These are phyloP conservation scores for Nowickia ferox DNA, from an alignment of 2,888 invertebrate species.

Conservation along the genomic window DNA sequence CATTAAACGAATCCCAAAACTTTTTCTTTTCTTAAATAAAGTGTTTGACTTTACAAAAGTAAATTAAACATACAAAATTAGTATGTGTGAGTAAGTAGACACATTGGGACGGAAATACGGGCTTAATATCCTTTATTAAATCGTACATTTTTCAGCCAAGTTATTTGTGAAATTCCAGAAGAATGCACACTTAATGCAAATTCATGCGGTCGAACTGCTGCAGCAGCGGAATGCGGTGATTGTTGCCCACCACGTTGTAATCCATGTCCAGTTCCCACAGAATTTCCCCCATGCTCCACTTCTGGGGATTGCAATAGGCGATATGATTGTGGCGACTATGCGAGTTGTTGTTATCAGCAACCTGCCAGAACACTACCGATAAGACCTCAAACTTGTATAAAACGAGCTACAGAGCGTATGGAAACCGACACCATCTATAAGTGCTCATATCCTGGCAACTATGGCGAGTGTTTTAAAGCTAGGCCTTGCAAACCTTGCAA, in stretches of 20 bases:
- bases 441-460: conserved; percentile 86
- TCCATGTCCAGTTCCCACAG: conserved; percentile 76
- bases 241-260: conserved; percentile 71
- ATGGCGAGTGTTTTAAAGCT: conserved; percentile 82
- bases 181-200: conserved; percentile 60
- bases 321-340: conserved; percentile 78
- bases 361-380: conserved; percentile 79
- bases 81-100: conserved; percentile 74
- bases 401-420: conserved; percentile 85
- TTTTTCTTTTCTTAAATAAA: neutral
- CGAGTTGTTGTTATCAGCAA: conserved; percentile 81
- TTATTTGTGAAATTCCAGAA: conserved; percentile 72
- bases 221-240: conserved; percentile 61
- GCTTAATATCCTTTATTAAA: neutral
- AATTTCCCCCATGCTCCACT: conserved; percentile 76
- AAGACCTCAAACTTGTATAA: conserved; percentile 81
- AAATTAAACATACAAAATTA: conserved; percentile 35
- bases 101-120: neutral
- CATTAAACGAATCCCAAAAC: neutral
- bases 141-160: conserved; percentile 51
- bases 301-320: conserved; percentile 73
- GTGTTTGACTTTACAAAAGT: neutral
- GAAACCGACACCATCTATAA: conserved; percentile 87
- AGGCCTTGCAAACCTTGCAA: conserved; percentile 83
- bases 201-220: conserved; percentile 61